phyloP scores from a whole-genome alignment of 2,888 invertebrate species.

The Campoplex nolae region DNA sequence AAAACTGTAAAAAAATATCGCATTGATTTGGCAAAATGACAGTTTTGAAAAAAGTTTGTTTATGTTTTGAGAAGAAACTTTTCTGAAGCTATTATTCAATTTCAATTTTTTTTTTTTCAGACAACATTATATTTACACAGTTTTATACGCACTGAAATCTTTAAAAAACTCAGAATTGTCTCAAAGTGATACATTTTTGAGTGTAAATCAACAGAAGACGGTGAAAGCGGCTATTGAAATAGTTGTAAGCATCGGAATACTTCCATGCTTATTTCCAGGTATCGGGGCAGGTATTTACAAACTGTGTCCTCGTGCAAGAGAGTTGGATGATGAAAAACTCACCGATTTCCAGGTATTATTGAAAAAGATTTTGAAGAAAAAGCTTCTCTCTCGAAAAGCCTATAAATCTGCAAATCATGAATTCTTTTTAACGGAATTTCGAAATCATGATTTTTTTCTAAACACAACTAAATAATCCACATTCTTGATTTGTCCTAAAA shows the following conservation, averaged over 20 bases:
- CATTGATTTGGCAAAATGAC: not conserved
- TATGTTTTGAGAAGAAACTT: slow-evolving; percentile 18
- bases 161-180: slow-evolving; percentile 68
- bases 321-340: slow-evolving; percentile 82
- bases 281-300: slow-evolving; percentile 86
- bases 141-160: slow-evolving; percentile 72
- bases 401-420: too few relatives aligned
- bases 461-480: too few relatives aligned
- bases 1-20: too few relatives aligned
- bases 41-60: not conserved
- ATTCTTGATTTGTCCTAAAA: too few relatives aligned
- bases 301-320: slow-evolving; percentile 83
- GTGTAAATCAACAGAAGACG: slow-evolving; percentile 89
- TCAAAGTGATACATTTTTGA: slow-evolving; percentile 84
- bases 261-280: slow-evolving; percentile 88
- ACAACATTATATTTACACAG: slow-evolving; percentile 73
- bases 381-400: too few relatives aligned
- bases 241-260: slow-evolving; percentile 88
- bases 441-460: too few relatives aligned
- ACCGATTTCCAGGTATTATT: slow-evolving; percentile 84
- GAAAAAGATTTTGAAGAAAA: not conserved
- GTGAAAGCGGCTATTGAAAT: slow-evolving; percentile 88
- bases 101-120: slow-evolving; percentile 68
- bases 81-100: not conserved
- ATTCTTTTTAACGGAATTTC: too few relatives aligned